Evolutionary conservation across 2,113 vertebrate species (phyloP).

Genomic region (Marcusenius ussheri): DNA sequence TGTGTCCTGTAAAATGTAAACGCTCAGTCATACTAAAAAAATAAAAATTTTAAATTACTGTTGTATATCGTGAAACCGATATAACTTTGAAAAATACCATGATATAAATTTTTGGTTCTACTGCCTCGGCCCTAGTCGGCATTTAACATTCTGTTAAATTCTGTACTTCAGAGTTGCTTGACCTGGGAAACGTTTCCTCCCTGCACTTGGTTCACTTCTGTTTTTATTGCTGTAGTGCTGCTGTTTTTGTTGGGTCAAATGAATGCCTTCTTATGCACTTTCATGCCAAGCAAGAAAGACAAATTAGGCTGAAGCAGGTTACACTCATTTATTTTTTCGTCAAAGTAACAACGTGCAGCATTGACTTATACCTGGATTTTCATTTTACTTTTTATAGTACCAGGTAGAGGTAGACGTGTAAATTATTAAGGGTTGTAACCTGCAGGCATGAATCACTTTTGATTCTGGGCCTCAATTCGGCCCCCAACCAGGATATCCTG

Average conservation of each 20-base stretch:
- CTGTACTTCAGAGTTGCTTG: neutral
- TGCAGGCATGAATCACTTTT: neutral
- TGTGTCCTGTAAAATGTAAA: too few species aligned
- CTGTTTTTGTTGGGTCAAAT: neutral
- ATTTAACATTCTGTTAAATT: neutral
- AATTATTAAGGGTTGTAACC: neutral
- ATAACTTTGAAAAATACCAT: too few species aligned
- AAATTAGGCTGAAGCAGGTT: neutral
- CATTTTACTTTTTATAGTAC: neutral
- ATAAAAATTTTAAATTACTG: too few species aligned
- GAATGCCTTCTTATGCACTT: neutral
- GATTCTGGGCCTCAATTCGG: slow-evolving; percentile 28
- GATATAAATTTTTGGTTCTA: too few species aligned
- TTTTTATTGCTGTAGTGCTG: neutral
- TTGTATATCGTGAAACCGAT: too few species aligned
- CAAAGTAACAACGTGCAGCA: neutral
- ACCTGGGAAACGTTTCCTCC: neutral
- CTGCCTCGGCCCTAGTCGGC: too few species aligned
- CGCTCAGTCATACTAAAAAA: too few species aligned
- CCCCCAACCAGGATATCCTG: slow-evolving; percentile 39
- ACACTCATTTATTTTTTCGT: neutral
- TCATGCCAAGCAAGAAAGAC: neutral
- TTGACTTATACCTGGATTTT: neutral
- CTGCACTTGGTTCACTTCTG: neutral
- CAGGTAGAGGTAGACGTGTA: neutral